Percentiles rank a stretch among this genome's conserved stretches.
Evolutionary conservation across 2,888 invertebrate species (phyloP).

Genomic region (Phaedon cochleariae): DNA sequence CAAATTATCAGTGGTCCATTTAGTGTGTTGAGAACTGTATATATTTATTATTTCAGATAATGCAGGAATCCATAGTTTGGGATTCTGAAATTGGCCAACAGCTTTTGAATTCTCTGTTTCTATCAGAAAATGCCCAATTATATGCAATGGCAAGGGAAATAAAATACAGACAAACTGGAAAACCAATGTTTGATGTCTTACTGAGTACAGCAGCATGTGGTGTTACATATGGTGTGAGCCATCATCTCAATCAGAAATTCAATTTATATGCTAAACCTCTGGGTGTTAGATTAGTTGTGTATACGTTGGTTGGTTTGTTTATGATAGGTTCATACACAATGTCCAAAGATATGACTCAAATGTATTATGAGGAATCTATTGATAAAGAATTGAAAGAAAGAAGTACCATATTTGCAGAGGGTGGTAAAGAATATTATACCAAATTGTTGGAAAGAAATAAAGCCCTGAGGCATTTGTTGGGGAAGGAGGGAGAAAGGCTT

Average conservation of each 20-base stretch:
- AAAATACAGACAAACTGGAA: slow-evolving; percentile 68
- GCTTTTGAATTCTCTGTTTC: slow-evolving; percentile 72
- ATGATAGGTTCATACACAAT: slow-evolving; percentile 70
- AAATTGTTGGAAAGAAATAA: slow-evolving; percentile 78
- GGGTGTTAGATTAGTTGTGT: slow-evolving; percentile 63
- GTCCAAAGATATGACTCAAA: slow-evolving; percentile 71
- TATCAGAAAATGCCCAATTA: slow-evolving; percentile 81
- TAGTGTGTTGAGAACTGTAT: no score
- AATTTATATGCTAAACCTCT: slow-evolving; percentile 67
- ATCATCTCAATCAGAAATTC: slow-evolving; percentile 64
- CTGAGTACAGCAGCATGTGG: slow-evolving; percentile 65
- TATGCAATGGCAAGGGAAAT: slow-evolving; percentile 84
- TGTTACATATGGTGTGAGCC: slow-evolving; percentile 65
- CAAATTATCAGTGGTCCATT: no score
- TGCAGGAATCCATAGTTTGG: slow-evolving; percentile 72
- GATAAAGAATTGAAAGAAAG: slow-evolving; percentile 71
- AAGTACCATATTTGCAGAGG: slow-evolving; percentile 71
- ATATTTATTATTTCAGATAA: slow-evolving; percentile 63
- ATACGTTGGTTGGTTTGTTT: slow-evolving; percentile 68
- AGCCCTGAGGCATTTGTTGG: slow-evolving; percentile 74
- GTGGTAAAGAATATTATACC: slow-evolving; percentile 80
- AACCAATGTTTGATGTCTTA: slow-evolving; percentile 67
- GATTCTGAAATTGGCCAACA: slow-evolving; percentile 68
- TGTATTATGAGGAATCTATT: slow-evolving; percentile 69
- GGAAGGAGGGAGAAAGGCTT: slow-evolving; percentile 67